Conservation (phyloP, 1,140 invertebrate species). For the Meloidogyne floridensis region DNA sequence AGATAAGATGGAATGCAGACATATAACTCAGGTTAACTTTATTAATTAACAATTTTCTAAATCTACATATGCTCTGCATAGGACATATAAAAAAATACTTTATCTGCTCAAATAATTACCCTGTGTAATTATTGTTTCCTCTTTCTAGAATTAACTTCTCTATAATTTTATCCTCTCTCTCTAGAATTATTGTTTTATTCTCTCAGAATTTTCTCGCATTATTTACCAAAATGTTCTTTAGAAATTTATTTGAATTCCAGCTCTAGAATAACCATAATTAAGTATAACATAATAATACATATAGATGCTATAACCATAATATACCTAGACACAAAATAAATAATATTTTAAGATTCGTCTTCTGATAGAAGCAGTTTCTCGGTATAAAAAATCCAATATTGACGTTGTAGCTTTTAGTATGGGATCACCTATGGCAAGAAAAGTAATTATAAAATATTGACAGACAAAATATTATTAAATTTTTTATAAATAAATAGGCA, state of each 20-base stretch:
- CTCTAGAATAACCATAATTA: too few species aligned
- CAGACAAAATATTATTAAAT: background rate
- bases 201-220: too few species aligned
- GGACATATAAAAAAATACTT: too few species aligned
- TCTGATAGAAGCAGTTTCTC: slow-evolving; percentile 21
- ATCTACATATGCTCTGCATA: too few species aligned
- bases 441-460: slow-evolving; percentile 1
- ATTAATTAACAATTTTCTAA: background rate
- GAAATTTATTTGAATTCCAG: too few species aligned
- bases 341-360: slow-evolving; percentile 15
- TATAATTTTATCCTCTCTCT: too few species aligned
- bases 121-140: too few species aligned
- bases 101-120: too few species aligned
- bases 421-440: slow-evolving; percentile 37
- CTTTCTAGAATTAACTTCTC: too few species aligned
- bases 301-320: background rate
- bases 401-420: slow-evolving; percentile 39
- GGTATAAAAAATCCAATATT: slow-evolving; percentile 30
- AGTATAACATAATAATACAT: too few species aligned
- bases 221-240: too few species aligned
- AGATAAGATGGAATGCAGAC: slow-evolving; percentile 26
- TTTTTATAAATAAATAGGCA: slow-evolving; percentile 17
- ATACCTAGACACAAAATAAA: background rate
- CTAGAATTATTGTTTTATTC: too few species aligned
- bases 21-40: background rate